phyloP scores from a whole-genome alignment of 1,140 invertebrate species.

The Argopecten irradians region DNA sequence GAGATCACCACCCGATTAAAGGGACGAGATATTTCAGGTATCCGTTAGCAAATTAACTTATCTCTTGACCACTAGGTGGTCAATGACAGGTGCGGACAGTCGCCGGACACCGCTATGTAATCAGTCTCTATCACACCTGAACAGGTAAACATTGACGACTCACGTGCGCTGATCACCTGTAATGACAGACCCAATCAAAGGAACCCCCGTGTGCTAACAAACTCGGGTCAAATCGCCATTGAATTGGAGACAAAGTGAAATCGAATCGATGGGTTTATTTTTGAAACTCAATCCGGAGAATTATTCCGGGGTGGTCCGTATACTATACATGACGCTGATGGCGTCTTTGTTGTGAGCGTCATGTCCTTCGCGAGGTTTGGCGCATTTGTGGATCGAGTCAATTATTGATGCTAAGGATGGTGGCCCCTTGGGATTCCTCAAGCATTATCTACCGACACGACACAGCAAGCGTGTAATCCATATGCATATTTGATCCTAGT shows the following conservation, averaged over 20 bases:
- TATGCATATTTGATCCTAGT: neutral
- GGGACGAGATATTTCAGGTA: neutral
- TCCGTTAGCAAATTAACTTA: neutral
- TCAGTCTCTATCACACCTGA: neutral
- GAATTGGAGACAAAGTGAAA: neutral
- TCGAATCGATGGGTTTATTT: neutral
- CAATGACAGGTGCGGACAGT: neutral
- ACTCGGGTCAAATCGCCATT: neutral
- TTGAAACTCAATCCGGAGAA: neutral
- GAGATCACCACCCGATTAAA: neutral
- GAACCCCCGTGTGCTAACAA: neutral
- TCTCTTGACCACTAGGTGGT: neutral
- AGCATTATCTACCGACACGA: neutral
- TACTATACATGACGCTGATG: neutral
- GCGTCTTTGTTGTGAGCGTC: neutral
- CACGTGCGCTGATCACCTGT: slow-evolving; percentile 3
- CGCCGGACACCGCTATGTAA: neutral
- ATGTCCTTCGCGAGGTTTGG: neutral
- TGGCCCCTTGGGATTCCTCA: neutral
- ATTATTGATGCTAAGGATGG: neutral
- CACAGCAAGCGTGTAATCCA: neutral
- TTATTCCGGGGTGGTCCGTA: neutral
- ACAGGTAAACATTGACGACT: neutral
- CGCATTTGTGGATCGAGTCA: neutral
- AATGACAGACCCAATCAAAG: neutral